Evolutionary conservation across 2,797 vertebrate species (phyloP).

Genomic region (Onychomys arenicola): DNA sequence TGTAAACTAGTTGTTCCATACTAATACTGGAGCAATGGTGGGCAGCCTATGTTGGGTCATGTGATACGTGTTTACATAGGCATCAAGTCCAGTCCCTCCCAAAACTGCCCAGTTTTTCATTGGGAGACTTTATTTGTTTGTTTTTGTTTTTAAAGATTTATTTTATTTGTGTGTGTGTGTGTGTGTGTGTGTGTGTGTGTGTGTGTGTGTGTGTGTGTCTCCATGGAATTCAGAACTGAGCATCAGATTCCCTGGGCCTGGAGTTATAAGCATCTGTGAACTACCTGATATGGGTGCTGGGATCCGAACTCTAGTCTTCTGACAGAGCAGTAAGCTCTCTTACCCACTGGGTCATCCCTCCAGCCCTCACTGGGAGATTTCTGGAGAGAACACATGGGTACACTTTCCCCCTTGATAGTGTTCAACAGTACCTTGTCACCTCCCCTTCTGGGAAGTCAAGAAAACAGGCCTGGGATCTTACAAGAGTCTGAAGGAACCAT

Average conservation of each 20-base stretch:
- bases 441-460: background rate
- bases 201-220: background rate
- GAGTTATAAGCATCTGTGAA: background rate
- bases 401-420: background rate
- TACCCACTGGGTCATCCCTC: background rate
- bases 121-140: background rate
- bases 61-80: no score
- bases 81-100: background rate
- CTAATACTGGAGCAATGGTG: background rate
- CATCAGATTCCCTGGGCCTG: background rate
- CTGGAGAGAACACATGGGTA: background rate
- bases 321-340: background rate
- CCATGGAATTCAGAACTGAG: background rate
- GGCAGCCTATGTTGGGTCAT: background rate
- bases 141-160: background rate
- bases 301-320: background rate
- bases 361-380: background rate
- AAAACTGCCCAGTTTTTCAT: no score
- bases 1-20: background rate
- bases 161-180: background rate
- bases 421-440: background rate
- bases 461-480: background rate
- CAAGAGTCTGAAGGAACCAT: background rate
- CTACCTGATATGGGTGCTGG: background rate
- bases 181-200: background rate